These are phyloP conservation scores for Cavia aperea DNA, from an alignment of 2,113 vertebrate genomes.

Conservation along the genomic window DNA sequence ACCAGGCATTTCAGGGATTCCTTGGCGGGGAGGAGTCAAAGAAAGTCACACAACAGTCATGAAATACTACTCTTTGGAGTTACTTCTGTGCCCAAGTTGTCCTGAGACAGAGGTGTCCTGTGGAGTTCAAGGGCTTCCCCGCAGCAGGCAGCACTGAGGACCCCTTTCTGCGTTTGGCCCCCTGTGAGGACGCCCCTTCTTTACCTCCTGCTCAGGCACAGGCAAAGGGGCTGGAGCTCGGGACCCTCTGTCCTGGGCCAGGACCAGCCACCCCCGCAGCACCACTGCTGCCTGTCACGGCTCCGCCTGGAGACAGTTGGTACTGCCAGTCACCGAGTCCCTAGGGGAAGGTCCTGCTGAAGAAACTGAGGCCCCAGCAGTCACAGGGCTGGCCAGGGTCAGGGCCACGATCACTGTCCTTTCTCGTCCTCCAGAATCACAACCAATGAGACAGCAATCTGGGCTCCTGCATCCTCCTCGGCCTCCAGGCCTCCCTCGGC, in stretches of 20 bases:
- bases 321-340: not conserved
- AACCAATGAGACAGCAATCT: not conserved
- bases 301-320: not conserved
- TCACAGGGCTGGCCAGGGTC: not conserved
- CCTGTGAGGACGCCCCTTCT: accelerated
- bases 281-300: accelerated
- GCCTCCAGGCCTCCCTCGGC: not conserved
- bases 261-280: not conserved
- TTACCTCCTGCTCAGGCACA: not conserved
- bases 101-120: not conserved
- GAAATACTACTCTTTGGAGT: not conserved
- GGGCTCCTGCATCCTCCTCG: not conserved
- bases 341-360: not conserved
- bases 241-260: not conserved
- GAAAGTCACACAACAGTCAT: not conserved
- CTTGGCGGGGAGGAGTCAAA: not conserved
- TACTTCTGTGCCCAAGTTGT: not conserved
- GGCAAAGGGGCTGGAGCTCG: not conserved
- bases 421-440: not conserved
- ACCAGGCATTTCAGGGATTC: not conserved
- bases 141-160: accelerated
- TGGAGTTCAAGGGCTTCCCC: not conserved
- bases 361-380: not conserved
- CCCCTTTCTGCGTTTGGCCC: not conserved
- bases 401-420: not conserved